These are phyloP conservation scores for Agriopis aurantiaria DNA, from an alignment of 2,888 invertebrate genomes.

Conservation along the genomic window DNA sequence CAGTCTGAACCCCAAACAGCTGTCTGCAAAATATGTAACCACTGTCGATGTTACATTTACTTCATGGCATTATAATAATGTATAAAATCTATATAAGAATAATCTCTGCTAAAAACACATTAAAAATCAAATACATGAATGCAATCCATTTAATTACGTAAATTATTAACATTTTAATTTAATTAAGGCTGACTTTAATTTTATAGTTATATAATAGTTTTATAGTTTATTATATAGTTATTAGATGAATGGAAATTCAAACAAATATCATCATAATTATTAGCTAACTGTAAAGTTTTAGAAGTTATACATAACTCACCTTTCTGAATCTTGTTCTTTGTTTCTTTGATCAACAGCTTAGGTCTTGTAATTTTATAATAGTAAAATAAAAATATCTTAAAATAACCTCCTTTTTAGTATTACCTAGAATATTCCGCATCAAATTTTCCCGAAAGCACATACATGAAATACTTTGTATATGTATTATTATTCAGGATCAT, in stretches of 20 bases:
- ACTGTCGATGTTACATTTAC: too few relatives aligned
- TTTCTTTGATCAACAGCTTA: not conserved
- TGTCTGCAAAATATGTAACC: too few relatives aligned
- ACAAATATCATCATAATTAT: conserved; percentile 9
- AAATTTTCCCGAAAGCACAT: too few relatives aligned
- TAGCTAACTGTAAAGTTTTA: not conserved
- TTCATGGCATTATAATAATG: too few relatives aligned
- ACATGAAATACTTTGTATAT: too few relatives aligned
- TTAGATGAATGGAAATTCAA: conserved; percentile 9
- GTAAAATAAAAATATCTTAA: too few relatives aligned
- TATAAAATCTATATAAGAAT: too few relatives aligned
- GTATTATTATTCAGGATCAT: conserved; percentile 9
- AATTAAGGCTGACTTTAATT: not conserved
- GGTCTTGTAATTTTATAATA: not conserved
- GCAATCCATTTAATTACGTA: not conserved
- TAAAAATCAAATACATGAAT: not conserved
- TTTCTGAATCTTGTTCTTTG: not conserved
- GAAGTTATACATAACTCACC: not conserved
- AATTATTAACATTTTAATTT: not conserved
- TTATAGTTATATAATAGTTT: too few relatives aligned
- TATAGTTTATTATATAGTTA: not conserved
- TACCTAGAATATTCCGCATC: too few relatives aligned
- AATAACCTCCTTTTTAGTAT: too few relatives aligned
- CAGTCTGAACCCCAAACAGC: too few relatives aligned
- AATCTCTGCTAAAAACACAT: too few relatives aligned